A percentile compares a stretch with the other conserved stretches of the same genome.
These are phyloP conservation scores for Leuciscus idus DNA, from an alignment of 2,113 vertebrate genomes.

Conservation along the genomic window DNA sequence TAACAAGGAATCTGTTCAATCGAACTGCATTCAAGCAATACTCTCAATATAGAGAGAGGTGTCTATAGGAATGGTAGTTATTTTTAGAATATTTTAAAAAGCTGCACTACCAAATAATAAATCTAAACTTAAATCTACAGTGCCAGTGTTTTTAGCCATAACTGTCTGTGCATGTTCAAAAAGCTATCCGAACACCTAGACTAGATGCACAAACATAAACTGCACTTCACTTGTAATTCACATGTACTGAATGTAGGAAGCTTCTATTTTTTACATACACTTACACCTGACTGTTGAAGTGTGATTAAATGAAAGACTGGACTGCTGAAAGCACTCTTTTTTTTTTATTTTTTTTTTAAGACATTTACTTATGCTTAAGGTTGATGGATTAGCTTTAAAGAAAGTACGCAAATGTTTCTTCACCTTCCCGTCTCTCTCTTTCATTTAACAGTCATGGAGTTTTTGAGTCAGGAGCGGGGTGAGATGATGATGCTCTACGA, in stretches of 20 bases:
- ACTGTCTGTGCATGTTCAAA: no score
- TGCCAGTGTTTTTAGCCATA: no score
- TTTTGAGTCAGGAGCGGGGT: conserved; percentile 84
- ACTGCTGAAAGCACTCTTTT: neutral
- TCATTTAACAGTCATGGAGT: conserved; percentile 83
- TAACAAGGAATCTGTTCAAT: neutral
- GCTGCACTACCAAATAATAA: neutral
- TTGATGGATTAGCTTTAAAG: neutral
- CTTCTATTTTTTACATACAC: neutral
- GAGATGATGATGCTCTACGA: conserved; percentile 93
- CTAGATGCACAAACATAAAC: no score
- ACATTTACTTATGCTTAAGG: neutral
- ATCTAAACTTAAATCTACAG: neutral
- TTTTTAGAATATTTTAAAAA: no score
- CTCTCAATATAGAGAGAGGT: neutral
- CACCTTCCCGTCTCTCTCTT: conserved; percentile 28
- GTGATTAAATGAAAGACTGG: neutral
- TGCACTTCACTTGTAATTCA: no score
- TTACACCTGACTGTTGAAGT: neutral
- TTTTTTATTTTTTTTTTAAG: neutral
- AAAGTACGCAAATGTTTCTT: conserved; percentile 32
- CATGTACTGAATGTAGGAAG: no score
- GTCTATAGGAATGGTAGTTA: neutral
- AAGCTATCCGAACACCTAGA: no score
- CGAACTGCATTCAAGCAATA: neutral